Conservation (phyloP, 2,888 invertebrate species). For the Nephrotoma appendiculata region DNA sequence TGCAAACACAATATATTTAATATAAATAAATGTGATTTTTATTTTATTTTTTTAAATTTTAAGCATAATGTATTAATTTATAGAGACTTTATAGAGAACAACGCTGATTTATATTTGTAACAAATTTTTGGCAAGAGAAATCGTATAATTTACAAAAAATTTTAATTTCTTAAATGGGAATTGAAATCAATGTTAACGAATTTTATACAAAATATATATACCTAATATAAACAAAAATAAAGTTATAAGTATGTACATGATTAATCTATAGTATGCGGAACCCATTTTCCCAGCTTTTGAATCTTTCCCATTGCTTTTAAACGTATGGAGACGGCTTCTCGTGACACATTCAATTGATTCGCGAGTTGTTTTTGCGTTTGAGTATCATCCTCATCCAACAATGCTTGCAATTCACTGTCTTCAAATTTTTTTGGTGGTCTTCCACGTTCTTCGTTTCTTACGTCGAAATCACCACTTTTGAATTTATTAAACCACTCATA, state of each 20-base stretch:
- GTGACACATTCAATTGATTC: too few species aligned
- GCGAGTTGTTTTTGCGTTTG: too few species aligned
- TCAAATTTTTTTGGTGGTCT: too few species aligned
- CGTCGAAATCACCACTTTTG: too few species aligned
- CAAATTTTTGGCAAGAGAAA: neutral
- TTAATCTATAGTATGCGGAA: neutral
- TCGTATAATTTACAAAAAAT: neutral
- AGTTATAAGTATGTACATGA: neutral
- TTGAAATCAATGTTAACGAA: neutral
- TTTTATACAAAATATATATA: neutral
- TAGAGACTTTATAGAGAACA: neutral
- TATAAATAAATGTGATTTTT: neutral
- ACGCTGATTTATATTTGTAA: neutral
- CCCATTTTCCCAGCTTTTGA: too few species aligned
- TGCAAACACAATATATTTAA: neutral
- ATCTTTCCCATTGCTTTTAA: too few species aligned
- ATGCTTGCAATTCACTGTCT: too few species aligned
- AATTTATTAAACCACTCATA: too few species aligned
- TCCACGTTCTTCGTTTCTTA: too few species aligned
- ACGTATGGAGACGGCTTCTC: too few species aligned
- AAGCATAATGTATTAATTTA: neutral
- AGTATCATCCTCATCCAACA: too few species aligned
- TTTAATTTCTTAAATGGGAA: neutral
- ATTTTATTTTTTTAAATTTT: neutral
- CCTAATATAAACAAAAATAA: neutral